A percentile compares a stretch with the other conserved stretches of the same genome.
phyloP scores from a whole-genome alignment of 1,140 invertebrate genomes.

The Eurytemora carolleeae region DNA sequence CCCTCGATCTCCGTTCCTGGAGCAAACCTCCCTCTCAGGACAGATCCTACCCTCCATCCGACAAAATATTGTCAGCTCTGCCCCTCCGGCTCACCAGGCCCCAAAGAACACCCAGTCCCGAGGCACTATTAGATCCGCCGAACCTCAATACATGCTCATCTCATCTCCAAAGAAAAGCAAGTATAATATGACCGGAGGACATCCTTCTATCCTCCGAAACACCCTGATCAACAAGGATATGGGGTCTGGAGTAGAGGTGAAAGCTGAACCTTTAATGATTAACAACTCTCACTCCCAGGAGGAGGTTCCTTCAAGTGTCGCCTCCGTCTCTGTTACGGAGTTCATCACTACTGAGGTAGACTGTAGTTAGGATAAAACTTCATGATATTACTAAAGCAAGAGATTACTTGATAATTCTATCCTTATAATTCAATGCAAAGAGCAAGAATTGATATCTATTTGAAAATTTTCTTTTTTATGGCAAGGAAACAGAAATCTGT shows the following conservation, averaged over 20 bases:
- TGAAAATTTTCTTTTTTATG: too few relatives aligned
- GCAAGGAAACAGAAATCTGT: too few relatives aligned
- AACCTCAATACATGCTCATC: background rate
- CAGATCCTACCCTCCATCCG: background rate
- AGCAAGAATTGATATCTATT: too few relatives aligned
- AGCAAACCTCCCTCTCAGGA: background rate
- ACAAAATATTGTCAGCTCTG: background rate
- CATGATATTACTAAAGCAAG: too few relatives aligned
- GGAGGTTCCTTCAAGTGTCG: conserved; percentile 10
- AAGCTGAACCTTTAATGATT: conserved; percentile 9
- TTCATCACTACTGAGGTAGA: conserved; percentile 12
- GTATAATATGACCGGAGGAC: background rate
- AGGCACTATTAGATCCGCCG: background rate
- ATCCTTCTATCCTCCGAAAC: background rate
- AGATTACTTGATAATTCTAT: too few relatives aligned
- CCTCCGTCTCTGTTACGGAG: conserved; percentile 11
- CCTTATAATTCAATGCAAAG: too few relatives aligned
- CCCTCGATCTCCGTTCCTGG: conserved; percentile 5
- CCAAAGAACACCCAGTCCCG: background rate
- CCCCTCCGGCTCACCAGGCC: conserved; percentile 6
- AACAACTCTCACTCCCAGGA: background rate
- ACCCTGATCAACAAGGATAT: background rate
- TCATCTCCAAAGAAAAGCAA: background rate
- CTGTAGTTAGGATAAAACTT: too few relatives aligned
- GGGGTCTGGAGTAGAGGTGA: conserved; percentile 9